Evolutionary conservation across 1,140 invertebrate genomes (phyloP).

Genomic region (Gonatopus flavifemur): DNA sequence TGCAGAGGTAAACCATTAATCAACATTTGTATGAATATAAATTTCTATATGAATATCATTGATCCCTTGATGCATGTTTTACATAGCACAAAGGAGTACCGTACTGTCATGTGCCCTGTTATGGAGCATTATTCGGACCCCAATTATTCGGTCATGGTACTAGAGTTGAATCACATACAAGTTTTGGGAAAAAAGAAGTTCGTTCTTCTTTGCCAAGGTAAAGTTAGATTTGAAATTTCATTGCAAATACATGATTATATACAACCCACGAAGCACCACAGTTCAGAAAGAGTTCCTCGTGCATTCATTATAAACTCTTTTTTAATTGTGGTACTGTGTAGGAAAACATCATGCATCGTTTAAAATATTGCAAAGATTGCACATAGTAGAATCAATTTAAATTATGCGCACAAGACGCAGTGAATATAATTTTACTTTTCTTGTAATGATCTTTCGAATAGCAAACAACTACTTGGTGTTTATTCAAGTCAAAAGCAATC

Average conservation of each 20-base stretch:
- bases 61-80: neutral
- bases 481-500: no score
- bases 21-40: slow-evolving; percentile 1
- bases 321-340: no score
- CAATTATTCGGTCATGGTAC: slow-evolving; percentile 86
- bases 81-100: slow-evolving; percentile 84
- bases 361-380: no score
- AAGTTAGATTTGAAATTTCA: neutral
- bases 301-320: no score
- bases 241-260: slow-evolving; percentile 3
- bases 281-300: no score
- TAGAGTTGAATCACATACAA: slow-evolving; percentile 82
- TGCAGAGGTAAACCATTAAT: slow-evolving; percentile 68
- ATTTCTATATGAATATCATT: neutral
- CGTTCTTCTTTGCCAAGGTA: slow-evolving; percentile 54
- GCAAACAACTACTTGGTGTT: no score
- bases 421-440: no score
- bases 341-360: no score
- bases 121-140: slow-evolving; percentile 85
- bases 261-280: no score
- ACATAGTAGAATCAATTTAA: no score
- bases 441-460: no score
- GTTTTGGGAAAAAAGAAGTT: slow-evolving; percentile 73
- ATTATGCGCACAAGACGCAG: no score
- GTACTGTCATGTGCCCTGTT: slow-evolving; percentile 89